These are phyloP conservation scores for Phrynocephalus guinanensis DNA, from an alignment of 2,797 vertebrate genomes.

Conservation along the genomic window DNA sequence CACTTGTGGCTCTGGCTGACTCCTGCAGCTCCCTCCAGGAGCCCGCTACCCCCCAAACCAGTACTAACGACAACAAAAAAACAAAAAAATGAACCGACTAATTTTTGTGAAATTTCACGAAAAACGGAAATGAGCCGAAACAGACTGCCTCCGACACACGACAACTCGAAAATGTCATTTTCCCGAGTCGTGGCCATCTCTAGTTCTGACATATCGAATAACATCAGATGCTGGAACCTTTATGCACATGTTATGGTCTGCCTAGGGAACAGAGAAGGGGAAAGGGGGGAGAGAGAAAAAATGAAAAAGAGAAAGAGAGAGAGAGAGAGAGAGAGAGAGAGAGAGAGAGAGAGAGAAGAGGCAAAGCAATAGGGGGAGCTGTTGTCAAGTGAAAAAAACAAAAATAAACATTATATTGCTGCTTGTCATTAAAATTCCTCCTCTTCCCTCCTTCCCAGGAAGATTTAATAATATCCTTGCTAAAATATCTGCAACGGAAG, in stretches of 20 bases:
- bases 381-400: constrained; percentile 70
- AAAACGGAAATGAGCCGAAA: too few relatives aligned
- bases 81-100: too few relatives aligned
- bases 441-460: constrained; percentile 12
- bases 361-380: constrained; percentile 79
- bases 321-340: background rate
- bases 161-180: too few relatives aligned
- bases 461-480: constrained; percentile 58
- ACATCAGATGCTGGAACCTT: constrained; percentile 24
- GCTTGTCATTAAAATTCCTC: background rate
- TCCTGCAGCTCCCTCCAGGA: too few relatives aligned
- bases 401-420: background rate
- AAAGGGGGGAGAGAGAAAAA: background rate
- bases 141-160: too few relatives aligned
- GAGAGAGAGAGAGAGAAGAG: background rate
- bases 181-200: too few relatives aligned
- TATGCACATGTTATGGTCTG: background rate
- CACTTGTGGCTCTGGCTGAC: too few relatives aligned
- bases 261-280: background rate
- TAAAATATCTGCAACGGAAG: constrained; percentile 68
- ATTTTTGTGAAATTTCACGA: too few relatives aligned
- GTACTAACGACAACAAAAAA: too few relatives aligned
- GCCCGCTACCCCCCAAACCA: too few relatives aligned
- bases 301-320: background rate
- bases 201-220: constrained; percentile 26